Percentiles rank a stretch among this genome's conserved stretches.
Conservation (phyloP, 2,888 invertebrate genomes). For the Drosophila eohydei region DNA sequence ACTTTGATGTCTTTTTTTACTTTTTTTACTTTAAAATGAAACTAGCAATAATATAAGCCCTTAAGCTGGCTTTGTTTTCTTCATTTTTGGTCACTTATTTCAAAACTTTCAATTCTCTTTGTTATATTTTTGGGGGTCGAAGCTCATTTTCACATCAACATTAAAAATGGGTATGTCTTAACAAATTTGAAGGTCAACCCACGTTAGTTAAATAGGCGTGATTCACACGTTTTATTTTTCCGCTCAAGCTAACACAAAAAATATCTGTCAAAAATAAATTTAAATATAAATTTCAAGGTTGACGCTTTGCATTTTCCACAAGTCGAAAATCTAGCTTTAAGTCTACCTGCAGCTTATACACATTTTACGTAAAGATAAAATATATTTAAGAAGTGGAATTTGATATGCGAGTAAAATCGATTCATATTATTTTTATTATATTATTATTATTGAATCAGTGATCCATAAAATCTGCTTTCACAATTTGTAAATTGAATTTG, state of each 20-base stretch:
- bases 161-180: neutral
- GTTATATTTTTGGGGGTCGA: neutral
- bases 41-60: accelerated
- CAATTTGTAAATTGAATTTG: constrained; percentile 14
- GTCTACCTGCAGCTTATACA: neutral
- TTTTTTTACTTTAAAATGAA: neutral
- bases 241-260: neutral
- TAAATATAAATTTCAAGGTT: neutral
- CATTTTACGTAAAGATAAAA: neutral
- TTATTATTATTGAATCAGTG: constrained; percentile 5
- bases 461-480: neutral
- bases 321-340: neutral
- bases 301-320: neutral
- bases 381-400: neutral
- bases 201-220: neutral
- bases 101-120: neutral
- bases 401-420: neutral
- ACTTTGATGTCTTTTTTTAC: no score
- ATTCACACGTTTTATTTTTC: constrained; percentile 4
- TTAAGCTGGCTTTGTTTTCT: neutral
- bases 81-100: neutral
- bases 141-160: neutral
- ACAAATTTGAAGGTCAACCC: neutral
- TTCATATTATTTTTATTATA: neutral
- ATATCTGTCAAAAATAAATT: neutral